These are phyloP conservation scores for Gallinago nigripennis DNA, from an alignment of 2,797 vertebrate genomes.

Conservation along the genomic window DNA sequence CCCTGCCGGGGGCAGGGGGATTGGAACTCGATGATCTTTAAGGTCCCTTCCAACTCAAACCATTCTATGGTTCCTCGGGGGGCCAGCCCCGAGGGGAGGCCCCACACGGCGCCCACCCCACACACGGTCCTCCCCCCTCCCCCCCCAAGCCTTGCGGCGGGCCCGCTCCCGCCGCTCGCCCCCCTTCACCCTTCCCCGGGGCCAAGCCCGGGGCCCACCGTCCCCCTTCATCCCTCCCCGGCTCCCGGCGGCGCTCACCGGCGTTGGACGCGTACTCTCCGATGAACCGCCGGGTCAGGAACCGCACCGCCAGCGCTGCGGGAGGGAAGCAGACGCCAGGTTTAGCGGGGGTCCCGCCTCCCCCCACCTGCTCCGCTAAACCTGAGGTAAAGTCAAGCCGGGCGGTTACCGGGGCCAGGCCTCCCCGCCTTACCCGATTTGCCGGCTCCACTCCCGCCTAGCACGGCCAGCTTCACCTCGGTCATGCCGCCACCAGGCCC, in stretches of 20 bases:
- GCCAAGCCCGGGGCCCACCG: too few species aligned
- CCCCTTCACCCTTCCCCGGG: background rate
- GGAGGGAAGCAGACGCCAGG: background rate
- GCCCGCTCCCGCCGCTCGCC: background rate
- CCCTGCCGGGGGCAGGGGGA: too few species aligned
- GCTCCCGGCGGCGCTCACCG: conserved; percentile 73
- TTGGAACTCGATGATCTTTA: too few species aligned
- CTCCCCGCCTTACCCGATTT: conserved; percentile 80
- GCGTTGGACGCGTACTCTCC: conserved; percentile 87
- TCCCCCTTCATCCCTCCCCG: too few species aligned
- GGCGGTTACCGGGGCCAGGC: fast-evolving
- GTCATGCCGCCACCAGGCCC: conserved; percentile 59
- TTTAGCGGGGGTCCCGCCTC: background rate
- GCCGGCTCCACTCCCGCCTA: conserved; percentile 84
- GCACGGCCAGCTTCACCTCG: conserved; percentile 82
- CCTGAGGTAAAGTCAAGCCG: too few species aligned
- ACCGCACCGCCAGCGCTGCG: conserved; percentile 85
- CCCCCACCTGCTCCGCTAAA: background rate
- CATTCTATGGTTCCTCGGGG: too few species aligned
- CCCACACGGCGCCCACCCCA: fast-evolving
- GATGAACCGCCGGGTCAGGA: conserved; percentile 87
- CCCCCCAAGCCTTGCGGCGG: background rate
- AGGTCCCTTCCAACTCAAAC: too few species aligned
- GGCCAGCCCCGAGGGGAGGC: too few species aligned
- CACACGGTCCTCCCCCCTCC: too few species aligned